Evolutionary conservation across 2,113 vertebrate genomes (phyloP).

Genomic region (Sphyrna mokarran): DNA sequence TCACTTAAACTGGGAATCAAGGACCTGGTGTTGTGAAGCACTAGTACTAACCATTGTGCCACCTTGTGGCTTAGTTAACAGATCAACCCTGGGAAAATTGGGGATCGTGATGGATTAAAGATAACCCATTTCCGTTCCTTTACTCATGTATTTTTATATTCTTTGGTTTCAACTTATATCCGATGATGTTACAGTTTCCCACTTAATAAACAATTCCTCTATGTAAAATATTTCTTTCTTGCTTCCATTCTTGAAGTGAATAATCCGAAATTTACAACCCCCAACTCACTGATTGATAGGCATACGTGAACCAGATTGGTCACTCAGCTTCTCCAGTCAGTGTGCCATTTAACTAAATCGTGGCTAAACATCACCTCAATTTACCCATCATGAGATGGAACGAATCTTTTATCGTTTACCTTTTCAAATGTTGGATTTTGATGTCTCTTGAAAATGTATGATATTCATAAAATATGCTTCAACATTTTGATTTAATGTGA

Average conservation of each 20-base stretch:
- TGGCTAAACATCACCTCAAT: not conserved
- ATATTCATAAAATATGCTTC: not conserved
- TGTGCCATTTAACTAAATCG: not conserved
- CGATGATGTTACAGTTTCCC: not conserved
- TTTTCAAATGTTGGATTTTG: not conserved
- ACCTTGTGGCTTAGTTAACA: too few species aligned
- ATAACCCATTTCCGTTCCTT: not conserved
- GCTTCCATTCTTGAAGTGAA: not conserved
- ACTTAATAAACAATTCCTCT: not conserved
- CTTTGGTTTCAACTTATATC: not conserved
- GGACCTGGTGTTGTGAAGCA: too few species aligned
- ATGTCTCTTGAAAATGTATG: not conserved
- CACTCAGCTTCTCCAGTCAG: not conserved
- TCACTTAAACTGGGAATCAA: too few species aligned
- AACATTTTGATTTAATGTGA: not conserved
- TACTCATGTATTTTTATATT: not conserved
- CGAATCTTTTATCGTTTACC: not conserved
- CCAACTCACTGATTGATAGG: not conserved
- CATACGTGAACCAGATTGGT: not conserved
- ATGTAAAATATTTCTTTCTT: not conserved
- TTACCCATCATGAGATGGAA: not conserved
- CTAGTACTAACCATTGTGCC: too few species aligned
- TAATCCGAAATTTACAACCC: not conserved
- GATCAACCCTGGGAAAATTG: too few species aligned
- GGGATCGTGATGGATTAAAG: too few species aligned